Base-by-base conservation (phyloP, 2,113 vertebrate genomes). In the Leptobrachium leishanense region DNA sequence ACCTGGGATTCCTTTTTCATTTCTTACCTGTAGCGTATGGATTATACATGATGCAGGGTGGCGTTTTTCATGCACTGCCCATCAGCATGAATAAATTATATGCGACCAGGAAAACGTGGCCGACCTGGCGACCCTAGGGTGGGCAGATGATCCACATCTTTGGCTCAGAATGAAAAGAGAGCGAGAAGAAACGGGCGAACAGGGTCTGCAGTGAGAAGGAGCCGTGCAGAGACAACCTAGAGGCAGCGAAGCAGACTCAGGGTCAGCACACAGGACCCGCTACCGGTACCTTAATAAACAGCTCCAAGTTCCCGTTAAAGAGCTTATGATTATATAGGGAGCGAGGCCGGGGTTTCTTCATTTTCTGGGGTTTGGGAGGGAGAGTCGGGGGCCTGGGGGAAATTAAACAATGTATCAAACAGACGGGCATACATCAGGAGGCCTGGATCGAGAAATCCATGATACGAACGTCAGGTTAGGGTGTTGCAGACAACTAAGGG, bases 251-350 rank as follows among this genome's bases (percentile, higher is more conserved):
- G 78, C 53, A 73, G 70, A 55, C 70, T 67, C 70, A 66, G 20
- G 20, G 59, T 15, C 44, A 90, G 91, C 92, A 86, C 76, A 68
- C 87, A 90, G 87, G 81, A 72, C 90, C 92, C 87, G 85, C 89
- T 90, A 87, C 84, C 83, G 90, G 94, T 99, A 99, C 98, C 98
- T 99, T 92, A 93, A 99, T 98, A 94, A 99, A 99, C 11, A 94
- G 93, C 95, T 99, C 98, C 98, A 99, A 97, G 94, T 98, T 95
- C 94, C 98, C 97, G 75, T 98, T 98, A 98, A 99, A 99, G 92
- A 99, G 95, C 88, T 96, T 98, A 97, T 97, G 96, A 92, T 95
- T 98, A 98, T 95, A 99, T 85, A 94, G 81, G 91, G 98, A 99
- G 88, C 96, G 96, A 88, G 98, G 98, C 90, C 98, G 95, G 95